A percentile compares a stretch with the other conserved stretches of the same genome.
These are phyloP conservation scores for Rhinolophus ferrumequinum DNA, from an alignment of 2,113 vertebrate genomes.

Conservation along the genomic window DNA sequence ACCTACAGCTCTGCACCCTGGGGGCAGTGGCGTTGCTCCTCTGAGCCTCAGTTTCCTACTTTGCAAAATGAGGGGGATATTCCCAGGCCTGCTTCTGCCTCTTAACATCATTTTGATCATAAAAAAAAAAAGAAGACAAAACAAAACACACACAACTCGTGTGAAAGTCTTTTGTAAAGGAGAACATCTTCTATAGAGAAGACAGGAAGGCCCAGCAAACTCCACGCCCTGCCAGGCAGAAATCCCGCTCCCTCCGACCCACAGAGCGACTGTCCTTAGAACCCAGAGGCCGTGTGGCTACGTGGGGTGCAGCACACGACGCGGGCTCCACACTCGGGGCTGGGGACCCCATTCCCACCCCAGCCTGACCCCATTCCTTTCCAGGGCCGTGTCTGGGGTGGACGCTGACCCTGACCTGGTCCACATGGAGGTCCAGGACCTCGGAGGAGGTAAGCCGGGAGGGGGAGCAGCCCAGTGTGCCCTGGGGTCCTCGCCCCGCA, in stretches of 20 bases:
- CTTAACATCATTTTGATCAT: background rate
- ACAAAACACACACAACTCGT: accelerated
- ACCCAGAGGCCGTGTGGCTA: accelerated
- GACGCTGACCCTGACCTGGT: constrained; percentile 93
- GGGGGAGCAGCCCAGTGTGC: accelerated
- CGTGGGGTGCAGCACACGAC: accelerated
- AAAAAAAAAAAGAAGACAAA: background rate
- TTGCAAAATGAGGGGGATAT: background rate
- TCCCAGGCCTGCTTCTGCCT: background rate
- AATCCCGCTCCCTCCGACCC: background rate
- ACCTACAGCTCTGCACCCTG: accelerated
- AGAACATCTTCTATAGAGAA: background rate
- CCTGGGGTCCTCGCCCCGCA: accelerated
- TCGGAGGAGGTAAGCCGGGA: constrained; percentile 90
- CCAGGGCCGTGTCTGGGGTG: constrained; percentile 93
- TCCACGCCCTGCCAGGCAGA: background rate
- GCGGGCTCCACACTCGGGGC: accelerated
- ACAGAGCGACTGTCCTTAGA: accelerated
- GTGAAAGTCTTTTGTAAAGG: background rate
- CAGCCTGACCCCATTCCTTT: accelerated
- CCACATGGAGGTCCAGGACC: constrained; percentile 97
- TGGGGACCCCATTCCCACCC: accelerated
- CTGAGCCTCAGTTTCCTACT: background rate
- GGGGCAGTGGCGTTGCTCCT: background rate
- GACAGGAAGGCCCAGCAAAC: accelerated